A percentile compares a stretch with the other conserved stretches of the same genome.
These are phyloP conservation scores for Leptopilina clavipes DNA, from an alignment of 1,140 invertebrate species.

Conservation along the genomic window DNA sequence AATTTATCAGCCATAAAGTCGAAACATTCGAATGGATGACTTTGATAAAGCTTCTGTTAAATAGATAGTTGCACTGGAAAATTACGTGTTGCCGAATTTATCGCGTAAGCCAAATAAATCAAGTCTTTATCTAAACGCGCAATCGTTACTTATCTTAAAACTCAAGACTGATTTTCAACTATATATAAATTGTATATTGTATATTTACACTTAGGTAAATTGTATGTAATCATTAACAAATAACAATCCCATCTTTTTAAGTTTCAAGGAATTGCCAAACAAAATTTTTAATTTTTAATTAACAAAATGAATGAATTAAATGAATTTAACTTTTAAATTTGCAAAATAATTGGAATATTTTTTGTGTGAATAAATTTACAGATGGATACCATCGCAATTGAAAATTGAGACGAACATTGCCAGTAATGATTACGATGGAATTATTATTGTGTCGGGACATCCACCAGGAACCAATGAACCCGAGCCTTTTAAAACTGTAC, in stretches of 20 bases:
- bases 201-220: slow-evolving; percentile 37
- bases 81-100: slow-evolving; percentile 31
- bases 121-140: background rate
- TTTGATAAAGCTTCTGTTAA: slow-evolving; percentile 33
- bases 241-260: background rate
- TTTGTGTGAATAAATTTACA: slow-evolving; percentile 48
- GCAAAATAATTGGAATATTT: slow-evolving; percentile 35
- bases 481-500: slow-evolving; percentile 70
- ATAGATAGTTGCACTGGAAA: slow-evolving; percentile 9
- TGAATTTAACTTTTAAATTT: too few relatives aligned
- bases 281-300: too few relatives aligned
- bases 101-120: slow-evolving; percentile 20
- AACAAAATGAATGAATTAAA: too few relatives aligned
- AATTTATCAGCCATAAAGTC: slow-evolving; percentile 31
- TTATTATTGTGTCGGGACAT: slow-evolving; percentile 68
- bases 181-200: too few relatives aligned
- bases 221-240: too few relatives aligned
- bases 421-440: slow-evolving; percentile 67
- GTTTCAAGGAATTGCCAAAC: too few relatives aligned
- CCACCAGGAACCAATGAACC: slow-evolving; percentile 66
- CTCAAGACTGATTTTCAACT: slow-evolving; percentile 33
- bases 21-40: slow-evolving; percentile 31
- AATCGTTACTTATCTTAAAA: slow-evolving; percentile 14
- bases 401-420: slow-evolving; percentile 68
- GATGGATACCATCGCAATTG: slow-evolving; percentile 69